These are phyloP conservation scores for Ondatra zibethicus DNA, from an alignment of 2,113 vertebrate species.

Conservation along the genomic window DNA sequence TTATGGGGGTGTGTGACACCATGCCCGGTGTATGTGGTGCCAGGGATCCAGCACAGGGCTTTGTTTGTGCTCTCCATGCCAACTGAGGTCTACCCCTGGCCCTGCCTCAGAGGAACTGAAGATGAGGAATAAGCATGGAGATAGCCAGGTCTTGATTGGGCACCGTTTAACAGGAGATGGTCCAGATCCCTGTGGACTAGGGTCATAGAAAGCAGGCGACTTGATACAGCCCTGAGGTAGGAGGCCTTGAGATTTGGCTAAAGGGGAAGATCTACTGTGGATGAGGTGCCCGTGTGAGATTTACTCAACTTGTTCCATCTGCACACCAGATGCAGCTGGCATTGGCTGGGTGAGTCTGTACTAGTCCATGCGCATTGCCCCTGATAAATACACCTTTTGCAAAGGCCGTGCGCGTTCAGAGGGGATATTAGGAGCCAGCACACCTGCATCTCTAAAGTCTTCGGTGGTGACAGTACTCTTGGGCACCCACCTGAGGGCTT, in stretches of 20 bases:
- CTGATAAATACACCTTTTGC: not conserved
- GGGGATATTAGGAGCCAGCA: not conserved
- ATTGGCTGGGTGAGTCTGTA: not conserved
- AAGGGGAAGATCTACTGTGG: not conserved
- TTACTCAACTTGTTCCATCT: not conserved
- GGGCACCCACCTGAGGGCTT: not conserved
- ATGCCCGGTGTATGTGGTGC: not conserved
- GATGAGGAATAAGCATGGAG: not conserved
- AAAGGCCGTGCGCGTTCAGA: not conserved
- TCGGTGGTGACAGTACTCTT: not conserved
- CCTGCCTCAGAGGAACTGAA: not conserved
- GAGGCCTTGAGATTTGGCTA: slow-evolving; percentile 1
- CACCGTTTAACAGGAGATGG: not conserved
- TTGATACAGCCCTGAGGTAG: not conserved
- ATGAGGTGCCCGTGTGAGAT: not conserved
- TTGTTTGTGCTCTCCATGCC: not conserved
- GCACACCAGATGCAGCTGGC: not conserved
- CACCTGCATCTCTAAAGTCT: not conserved
- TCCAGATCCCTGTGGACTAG: not conserved
- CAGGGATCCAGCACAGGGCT: not conserved
- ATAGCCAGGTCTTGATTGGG: not conserved
- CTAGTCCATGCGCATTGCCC: not conserved
- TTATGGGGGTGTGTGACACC: not conserved
- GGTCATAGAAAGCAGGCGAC: not conserved
- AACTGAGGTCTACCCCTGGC: not conserved